Base-by-base conservation (phyloP, 2,113 vertebrate genomes). In the Lampris incognitus region DNA sequence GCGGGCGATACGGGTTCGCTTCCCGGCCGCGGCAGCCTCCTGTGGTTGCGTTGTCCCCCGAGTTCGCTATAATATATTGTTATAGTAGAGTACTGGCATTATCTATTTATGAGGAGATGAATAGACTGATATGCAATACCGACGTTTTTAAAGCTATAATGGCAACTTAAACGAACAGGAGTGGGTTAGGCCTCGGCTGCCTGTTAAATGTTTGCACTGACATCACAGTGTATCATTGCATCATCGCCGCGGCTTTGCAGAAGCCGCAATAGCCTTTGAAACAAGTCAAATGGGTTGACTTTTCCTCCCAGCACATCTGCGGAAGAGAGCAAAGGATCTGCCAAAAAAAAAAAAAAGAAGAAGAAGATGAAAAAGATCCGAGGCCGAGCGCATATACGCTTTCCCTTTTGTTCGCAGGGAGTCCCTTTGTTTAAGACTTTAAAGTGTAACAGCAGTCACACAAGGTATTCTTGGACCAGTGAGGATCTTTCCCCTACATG, bases 351-450 rank as follows among this genome's bases (percentile, higher is more conserved):
- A 24, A 24, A 0, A 24, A 24, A n/a, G n/a, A 24, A 24, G 24
- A 24, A 24, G 24, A 24, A 24, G 24, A 24, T 24, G 24, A 24
- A 24, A 58, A 78, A 79, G 77, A 83, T 78, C 52, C 68, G 73
- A 69, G 77, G 80, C 75, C 24, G 24, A 24, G 73, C 76, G 42
- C 56, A 80, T 73, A 73, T 74, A 66, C 76, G 78, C 81, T 59
- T 52, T 73, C 64, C 83, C 78, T 91, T 24, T 82, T 85, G 87
- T 86, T 74, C 83, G 79, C 72, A n/a, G 75, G 84, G 79, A 78
- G 76, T 66, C 61, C 78, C 79, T 85, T 91, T 92, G 88, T 93
- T 79, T 83, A 76, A 39, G 77, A 83, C 84, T 89, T 91, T 90
- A 87, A 81, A 87, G 89, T 78, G 87, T 79, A 86, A 76, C 81